phyloP scores from a whole-genome alignment of 2,888 invertebrate genomes.

The Smittia aterrima region DNA sequence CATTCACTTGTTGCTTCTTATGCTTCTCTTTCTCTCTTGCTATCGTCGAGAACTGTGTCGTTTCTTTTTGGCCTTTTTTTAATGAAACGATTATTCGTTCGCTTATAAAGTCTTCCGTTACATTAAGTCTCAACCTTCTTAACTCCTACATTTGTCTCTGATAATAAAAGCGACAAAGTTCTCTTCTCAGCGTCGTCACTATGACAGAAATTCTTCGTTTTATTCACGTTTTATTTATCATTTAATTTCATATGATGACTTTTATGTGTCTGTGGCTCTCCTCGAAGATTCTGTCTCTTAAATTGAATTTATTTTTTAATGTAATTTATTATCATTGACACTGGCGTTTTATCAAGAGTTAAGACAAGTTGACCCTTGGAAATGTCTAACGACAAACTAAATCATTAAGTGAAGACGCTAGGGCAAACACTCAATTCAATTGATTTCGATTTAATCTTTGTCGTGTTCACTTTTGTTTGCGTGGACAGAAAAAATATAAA shows the following conservation, averaged over 20 bases:
- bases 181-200: background rate
- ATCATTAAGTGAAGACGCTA: background rate
- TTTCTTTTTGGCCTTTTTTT: constrained; percentile 2
- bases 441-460: background rate
- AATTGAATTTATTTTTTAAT: constrained; percentile 22
- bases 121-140: constrained; percentile 29
- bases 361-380: background rate
- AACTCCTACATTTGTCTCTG: constrained; percentile 32
- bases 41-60: background rate
- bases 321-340: constrained; percentile 33
- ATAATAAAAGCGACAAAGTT: background rate
- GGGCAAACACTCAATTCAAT: constrained; percentile 21
- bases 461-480: background rate
- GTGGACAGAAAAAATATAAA: background rate
- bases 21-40: background rate
- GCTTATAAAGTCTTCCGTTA: constrained; percentile 28
- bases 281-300: background rate
- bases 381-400: background rate
- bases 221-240: constrained; percentile 9
- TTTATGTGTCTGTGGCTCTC: constrained; percentile 8
- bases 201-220: background rate
- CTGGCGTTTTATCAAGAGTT: background rate
- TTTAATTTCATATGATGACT: constrained; percentile 14
- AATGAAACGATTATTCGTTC: constrained; percentile 29
- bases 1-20: constrained; percentile 30